Percentiles rank a stretch among this genome's conserved stretches.
Conservation (phyloP, 2,113 vertebrate genomes). For the Notothenia rossii region DNA sequence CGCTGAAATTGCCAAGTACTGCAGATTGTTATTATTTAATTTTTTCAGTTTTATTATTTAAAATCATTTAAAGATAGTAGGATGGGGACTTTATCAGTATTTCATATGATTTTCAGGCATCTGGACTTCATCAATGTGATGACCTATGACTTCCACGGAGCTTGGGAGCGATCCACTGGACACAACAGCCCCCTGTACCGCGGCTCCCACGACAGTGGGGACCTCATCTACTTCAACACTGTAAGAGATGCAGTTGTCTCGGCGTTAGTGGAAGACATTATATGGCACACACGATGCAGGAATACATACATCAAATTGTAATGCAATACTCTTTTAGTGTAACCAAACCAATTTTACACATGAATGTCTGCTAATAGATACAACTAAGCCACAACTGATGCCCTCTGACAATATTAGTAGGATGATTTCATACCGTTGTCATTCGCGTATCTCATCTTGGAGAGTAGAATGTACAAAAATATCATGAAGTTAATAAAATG, state of each 20-base stretch:
- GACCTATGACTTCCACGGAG: conserved; percentile 90
- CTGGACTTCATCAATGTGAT: conserved; percentile 88
- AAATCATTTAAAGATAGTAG: too few species aligned
- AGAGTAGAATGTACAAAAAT: not conserved
- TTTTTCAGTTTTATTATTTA: too few species aligned
- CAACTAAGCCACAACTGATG: not conserved
- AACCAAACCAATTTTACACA: too few species aligned
- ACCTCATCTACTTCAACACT: conserved; percentile 78
- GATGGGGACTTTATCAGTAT: too few species aligned
- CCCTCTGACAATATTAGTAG: not conserved
- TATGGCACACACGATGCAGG: too few species aligned
- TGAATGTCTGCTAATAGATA: too few species aligned
- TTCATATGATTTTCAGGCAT: conserved; percentile 59
- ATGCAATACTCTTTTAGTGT: too few species aligned
- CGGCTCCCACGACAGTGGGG: conserved; percentile 71
- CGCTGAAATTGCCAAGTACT: conserved; percentile 82
- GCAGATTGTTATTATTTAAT: conserved; percentile 59
- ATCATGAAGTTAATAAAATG: not conserved
- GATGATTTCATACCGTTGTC: not conserved
- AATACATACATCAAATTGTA: not conserved
- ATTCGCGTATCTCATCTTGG: not conserved
- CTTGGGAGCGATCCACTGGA: conserved; percentile 85
- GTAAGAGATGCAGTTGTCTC: conserved; percentile 65
- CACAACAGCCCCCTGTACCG: conserved; percentile 88
- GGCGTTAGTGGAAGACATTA: too few species aligned